phyloP scores from a whole-genome alignment of 2,797 vertebrate species.

The Ara ararauna region DNA sequence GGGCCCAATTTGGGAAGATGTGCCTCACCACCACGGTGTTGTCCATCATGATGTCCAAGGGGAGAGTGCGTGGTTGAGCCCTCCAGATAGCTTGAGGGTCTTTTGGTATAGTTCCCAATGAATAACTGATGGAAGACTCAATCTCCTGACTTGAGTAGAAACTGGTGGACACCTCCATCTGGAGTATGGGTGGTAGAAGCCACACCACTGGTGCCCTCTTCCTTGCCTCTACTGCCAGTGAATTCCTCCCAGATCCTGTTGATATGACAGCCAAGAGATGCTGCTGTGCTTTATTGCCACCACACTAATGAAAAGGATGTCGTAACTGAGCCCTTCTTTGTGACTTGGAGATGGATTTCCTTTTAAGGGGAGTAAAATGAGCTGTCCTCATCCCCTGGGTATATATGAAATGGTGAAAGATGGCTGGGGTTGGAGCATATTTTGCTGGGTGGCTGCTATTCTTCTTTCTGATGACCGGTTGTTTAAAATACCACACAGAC shows the following conservation, averaged over 20 bases:
- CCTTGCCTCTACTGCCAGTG: not conserved
- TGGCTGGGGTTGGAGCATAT: slow-evolving; percentile 1
- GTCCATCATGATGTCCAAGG: not conserved
- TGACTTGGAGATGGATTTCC: slow-evolving; percentile 32
- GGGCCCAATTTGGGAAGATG: not conserved
- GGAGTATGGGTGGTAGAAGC: not conserved
- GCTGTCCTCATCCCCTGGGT: not conserved
- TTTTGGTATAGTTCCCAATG: fast-evolving
- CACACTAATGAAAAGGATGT: slow-evolving; percentile 42
- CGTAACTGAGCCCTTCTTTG: not conserved
- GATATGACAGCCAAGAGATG: slow-evolving; percentile 33
- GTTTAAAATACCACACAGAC: not conserved
- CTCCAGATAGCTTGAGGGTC: fast-evolving
- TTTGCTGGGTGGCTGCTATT: not conserved
- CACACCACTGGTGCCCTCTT: not conserved
- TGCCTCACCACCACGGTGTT: fast-evolving
- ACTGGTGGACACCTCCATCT: not conserved
- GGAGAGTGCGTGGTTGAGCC: fast-evolving
- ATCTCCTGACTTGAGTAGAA: not conserved
- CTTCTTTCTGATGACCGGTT: not conserved
- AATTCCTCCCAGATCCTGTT: slow-evolving; percentile 39
- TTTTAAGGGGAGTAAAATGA: slow-evolving; percentile 20
- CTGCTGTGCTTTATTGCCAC: slow-evolving; percentile 55
- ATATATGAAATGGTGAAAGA: slow-evolving; percentile 52
- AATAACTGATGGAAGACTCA: not conserved